Evolutionary conservation across 1,140 invertebrate genomes (phyloP).

Genomic region (Octopus bimaculoides): DNA sequence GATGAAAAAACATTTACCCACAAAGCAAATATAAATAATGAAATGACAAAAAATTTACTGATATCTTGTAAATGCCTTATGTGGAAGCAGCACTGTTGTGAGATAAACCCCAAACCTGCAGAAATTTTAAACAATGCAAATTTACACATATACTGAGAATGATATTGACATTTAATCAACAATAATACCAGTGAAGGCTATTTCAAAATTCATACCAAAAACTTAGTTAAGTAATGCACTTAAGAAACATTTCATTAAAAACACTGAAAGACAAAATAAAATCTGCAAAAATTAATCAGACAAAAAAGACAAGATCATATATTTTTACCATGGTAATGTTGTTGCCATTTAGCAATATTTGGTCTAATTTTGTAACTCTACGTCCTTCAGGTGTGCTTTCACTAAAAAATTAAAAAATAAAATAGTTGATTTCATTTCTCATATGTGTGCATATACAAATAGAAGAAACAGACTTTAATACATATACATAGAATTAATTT

Average conservation of each 20-base stretch:
- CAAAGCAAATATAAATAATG: too few species aligned
- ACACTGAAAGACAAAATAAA: neutral
- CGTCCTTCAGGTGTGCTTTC: constrained; percentile 96
- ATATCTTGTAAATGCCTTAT: too few species aligned
- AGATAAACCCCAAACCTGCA: too few species aligned
- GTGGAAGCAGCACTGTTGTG: too few species aligned
- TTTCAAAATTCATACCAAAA: neutral
- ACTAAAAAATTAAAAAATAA: constrained; percentile 35
- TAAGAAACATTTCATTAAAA: neutral
- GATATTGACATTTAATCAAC: neutral
- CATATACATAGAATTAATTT: too few species aligned
- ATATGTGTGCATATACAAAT: too few species aligned
- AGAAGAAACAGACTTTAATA: too few species aligned
- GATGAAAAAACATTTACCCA: too few species aligned
- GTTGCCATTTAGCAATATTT: constrained; percentile 98
- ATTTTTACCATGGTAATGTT: constrained; percentile 93
- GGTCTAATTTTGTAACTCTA: constrained; percentile 93
- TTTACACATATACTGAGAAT: neutral
- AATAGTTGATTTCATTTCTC: too few species aligned
- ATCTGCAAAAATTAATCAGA: constrained; percentile 3
- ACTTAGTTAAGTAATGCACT: neutral
- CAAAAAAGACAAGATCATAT: constrained; percentile 2
- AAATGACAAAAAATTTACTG: too few species aligned
- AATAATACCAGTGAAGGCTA: neutral
- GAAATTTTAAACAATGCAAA: neutral